Conservation (phyloP, 2,113 vertebrate genomes). For the Stigmatopora nigra region DNA sequence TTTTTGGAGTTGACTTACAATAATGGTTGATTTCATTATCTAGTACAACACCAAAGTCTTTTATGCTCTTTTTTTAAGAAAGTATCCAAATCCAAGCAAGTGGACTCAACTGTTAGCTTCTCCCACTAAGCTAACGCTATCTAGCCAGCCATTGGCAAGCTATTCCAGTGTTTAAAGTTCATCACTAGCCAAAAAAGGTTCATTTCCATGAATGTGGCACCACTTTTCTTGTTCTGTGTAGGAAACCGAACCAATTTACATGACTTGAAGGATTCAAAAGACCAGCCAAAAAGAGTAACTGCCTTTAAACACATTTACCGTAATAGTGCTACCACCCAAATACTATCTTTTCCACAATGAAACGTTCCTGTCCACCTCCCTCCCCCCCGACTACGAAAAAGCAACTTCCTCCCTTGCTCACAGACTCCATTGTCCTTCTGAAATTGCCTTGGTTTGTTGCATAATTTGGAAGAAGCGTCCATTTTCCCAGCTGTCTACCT, state of each 20-base stretch:
- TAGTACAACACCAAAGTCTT: neutral
- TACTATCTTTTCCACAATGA: slow-evolving; percentile 43
- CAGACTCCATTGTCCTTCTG: neutral
- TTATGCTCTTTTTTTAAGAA: neutral
- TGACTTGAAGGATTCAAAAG: slow-evolving; percentile 25
- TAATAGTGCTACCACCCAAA: slow-evolving; percentile 19
- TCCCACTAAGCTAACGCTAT: neutral
- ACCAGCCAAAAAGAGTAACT: neutral
- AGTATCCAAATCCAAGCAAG: neutral
- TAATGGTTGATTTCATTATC: neutral
- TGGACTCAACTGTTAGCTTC: neutral
- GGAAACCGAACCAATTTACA: slow-evolving; percentile 37
- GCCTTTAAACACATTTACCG: neutral
- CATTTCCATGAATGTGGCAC: slow-evolving; percentile 1
- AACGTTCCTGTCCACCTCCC: slow-evolving; percentile 15
- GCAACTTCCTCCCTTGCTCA: neutral
- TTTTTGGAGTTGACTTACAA: neutral
- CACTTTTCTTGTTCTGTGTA: neutral
- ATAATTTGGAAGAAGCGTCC: slow-evolving; percentile 17
- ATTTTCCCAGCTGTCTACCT: slow-evolving; percentile 16
- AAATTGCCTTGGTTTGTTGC: slow-evolving; percentile 16
- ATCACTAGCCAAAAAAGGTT: neutral
- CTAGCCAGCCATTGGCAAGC: neutral
- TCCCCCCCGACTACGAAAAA: neutral
- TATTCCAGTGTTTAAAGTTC: neutral